Percentiles rank a stretch among this genome's conserved stretches.
Evolutionary conservation across 2,888 invertebrate species (phyloP).

Genomic region (Petrolisthes cinctipes): DNA sequence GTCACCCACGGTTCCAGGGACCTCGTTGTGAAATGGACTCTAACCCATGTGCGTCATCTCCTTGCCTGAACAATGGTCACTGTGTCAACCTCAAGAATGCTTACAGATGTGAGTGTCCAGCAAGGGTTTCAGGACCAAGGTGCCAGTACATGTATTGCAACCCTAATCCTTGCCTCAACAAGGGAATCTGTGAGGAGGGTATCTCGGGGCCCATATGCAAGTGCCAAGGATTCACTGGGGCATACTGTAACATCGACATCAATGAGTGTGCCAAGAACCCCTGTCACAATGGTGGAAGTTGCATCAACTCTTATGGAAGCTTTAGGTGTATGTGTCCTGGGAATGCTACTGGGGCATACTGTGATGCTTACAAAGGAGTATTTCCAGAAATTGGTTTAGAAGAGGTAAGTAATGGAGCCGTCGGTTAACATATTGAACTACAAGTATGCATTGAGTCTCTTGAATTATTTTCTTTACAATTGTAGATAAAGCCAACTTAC

Average conservation of each 20-base stretch:
- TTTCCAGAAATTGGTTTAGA: constrained; percentile 47
- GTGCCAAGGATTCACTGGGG: constrained; percentile 84
- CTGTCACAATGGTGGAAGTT: constrained; percentile 91
- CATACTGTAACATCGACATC: constrained; percentile 84
- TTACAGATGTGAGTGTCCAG: constrained; percentile 82
- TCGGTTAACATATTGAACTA: too few species aligned
- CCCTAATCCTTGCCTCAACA: constrained; percentile 85
- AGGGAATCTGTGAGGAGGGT: constrained; percentile 91
- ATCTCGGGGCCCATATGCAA: constrained; percentile 84
- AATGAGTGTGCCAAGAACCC: constrained; percentile 86
- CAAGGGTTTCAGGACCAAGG: constrained; percentile 74
- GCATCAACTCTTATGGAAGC: constrained; percentile 77
- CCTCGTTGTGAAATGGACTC: constrained; percentile 86
- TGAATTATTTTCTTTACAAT: too few species aligned
- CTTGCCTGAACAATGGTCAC: constrained; percentile 84
- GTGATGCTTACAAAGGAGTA: constrained; percentile 63
- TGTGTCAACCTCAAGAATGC: constrained; percentile 73
- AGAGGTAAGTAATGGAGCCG: constrained; percentile 25
- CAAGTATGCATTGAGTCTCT: too few species aligned
- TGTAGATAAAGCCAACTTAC: too few species aligned
- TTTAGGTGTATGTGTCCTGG: constrained; percentile 73
- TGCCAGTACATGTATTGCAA: constrained; percentile 84
- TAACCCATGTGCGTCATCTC: constrained; percentile 88
- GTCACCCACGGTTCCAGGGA: constrained; percentile 83
- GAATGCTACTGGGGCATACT: constrained; percentile 69